Evolutionary conservation across 2,888 invertebrate genomes (phyloP), one percentile per base, ranked within the genome.

Genomic region (Cheilosia impressa): DNA sequence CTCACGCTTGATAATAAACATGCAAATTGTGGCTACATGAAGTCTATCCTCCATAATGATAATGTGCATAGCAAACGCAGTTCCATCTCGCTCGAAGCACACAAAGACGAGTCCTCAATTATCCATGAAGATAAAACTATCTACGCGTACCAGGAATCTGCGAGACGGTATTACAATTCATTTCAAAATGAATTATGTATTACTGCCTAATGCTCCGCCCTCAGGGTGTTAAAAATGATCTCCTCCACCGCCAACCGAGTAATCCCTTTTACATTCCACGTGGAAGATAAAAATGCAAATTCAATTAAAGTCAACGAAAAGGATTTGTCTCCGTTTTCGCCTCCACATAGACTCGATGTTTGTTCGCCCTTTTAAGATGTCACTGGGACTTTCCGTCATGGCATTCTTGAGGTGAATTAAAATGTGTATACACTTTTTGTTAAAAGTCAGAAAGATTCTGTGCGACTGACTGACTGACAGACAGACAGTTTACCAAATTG

Each of bases 231-330:
- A 43, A 53, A 53, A 72, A 72, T 62, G 17, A 19, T 53, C 19
- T 43, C 15, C 9, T 38, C 6, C 27, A 0, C 34, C 45, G 17
- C 53, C 13, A 10, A 2, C n/a, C 19, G 52, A 62, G 53, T 17
- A 77, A 68, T 31, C 43, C n/a, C 10, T 38, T 10, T 38, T 22
- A 19, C 15, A 38, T 38, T 45, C 62, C 31, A 55, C 47, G 69
- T 62, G 62, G 43, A 77, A 78, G 19, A 31, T 24, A 31, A 71
- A 78, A 78, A 63, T 78, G 27, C 31, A 78, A 71, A 63, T 71
- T 71, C 69, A 71, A 71, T 71, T 71, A 78, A 60, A 17, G 15
- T 15, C 15, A 1, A 45, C 17, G 15, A 45, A 4, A 45, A 45
- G 24, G 43, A 62, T 50, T 63, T 47, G 2, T 22, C 17, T 50